Conservation (phyloP, 2,113 vertebrate species). For the Oreocharis arfaki region DNA sequence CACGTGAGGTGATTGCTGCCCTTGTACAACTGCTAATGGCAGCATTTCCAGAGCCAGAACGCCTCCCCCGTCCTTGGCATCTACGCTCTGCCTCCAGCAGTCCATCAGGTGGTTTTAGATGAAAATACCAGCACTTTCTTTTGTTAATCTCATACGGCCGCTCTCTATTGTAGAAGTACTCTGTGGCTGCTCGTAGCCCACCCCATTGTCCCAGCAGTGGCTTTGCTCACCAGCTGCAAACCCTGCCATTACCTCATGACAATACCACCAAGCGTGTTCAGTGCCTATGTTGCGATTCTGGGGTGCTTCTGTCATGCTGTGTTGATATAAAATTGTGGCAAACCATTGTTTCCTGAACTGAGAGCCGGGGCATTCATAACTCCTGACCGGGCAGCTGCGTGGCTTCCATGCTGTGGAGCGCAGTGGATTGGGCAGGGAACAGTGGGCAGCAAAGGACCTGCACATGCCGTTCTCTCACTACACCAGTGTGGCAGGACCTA, state of each 20-base stretch:
- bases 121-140: not conserved
- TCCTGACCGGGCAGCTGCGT: not conserved
- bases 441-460: not conserved
- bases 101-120: not conserved
- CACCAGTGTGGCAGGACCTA: fast-evolving
- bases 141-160: not conserved
- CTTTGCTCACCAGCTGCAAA: not conserved
- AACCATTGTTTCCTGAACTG: not conserved
- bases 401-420: fast-evolving
- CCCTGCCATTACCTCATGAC: not conserved
- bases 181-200: not conserved
- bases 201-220: not conserved
- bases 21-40: not conserved
- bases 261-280: not conserved
- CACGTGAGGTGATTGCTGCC: not conserved
- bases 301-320: fast-evolving
- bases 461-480: fast-evolving
- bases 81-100: not conserved
- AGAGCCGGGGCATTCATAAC: fast-evolving
- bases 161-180: not conserved
- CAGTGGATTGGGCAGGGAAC: not conserved
- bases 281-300: fast-evolving
- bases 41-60: not conserved
- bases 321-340: not conserved
- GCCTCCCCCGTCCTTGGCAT: not conserved